These are phyloP conservation scores for Drosophila kohkoa DNA, from an alignment of 1,140 invertebrate genomes.

Conservation along the genomic window DNA sequence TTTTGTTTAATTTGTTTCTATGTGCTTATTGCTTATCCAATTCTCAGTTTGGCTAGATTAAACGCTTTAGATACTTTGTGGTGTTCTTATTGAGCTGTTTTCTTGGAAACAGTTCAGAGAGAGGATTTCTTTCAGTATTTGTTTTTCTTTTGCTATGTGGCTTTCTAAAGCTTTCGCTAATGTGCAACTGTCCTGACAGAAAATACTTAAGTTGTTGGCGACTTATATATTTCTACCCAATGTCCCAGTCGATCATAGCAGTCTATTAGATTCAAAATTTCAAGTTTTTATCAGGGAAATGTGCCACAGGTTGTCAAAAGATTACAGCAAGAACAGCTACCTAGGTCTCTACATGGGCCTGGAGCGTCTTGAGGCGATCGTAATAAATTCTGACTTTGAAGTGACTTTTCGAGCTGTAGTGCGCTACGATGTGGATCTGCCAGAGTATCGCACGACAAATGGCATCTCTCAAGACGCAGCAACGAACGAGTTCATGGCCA, in stretches of 20 bases:
- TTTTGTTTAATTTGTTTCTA: too few relatives aligned
- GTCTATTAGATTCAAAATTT: conserved; percentile 17
- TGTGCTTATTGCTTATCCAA: too few relatives aligned
- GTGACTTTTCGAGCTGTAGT: conserved; percentile 15
- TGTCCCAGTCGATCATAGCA: background rate
- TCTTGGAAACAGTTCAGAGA: too few relatives aligned
- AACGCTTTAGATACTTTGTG: background rate
- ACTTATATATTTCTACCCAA: too few relatives aligned
- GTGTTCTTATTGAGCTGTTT: background rate
- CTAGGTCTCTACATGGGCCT: conserved; percentile 52
- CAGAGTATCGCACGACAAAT: conserved; percentile 40
- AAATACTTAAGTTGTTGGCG: too few relatives aligned
- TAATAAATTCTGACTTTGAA: conserved; percentile 48
- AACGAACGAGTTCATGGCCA: conserved; percentile 86
- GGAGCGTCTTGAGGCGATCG: conserved; percentile 29
- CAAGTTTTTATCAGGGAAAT: conserved; percentile 21
- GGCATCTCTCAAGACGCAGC: background rate
- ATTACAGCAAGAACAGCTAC: conserved; percentile 60
- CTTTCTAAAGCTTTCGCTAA: too few relatives aligned
- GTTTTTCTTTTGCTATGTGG: too few relatives aligned
- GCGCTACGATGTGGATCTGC: conserved; percentile 57
- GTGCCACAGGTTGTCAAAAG: conserved; percentile 43
- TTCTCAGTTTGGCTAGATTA: background rate
- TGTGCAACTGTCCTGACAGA: too few relatives aligned
- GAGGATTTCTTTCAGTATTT: too few relatives aligned